Percentiles rank a stretch among this genome's conserved stretches.
phyloP scores from a whole-genome alignment of 2,113 vertebrate species.

The Burhinus oedicnemus region DNA sequence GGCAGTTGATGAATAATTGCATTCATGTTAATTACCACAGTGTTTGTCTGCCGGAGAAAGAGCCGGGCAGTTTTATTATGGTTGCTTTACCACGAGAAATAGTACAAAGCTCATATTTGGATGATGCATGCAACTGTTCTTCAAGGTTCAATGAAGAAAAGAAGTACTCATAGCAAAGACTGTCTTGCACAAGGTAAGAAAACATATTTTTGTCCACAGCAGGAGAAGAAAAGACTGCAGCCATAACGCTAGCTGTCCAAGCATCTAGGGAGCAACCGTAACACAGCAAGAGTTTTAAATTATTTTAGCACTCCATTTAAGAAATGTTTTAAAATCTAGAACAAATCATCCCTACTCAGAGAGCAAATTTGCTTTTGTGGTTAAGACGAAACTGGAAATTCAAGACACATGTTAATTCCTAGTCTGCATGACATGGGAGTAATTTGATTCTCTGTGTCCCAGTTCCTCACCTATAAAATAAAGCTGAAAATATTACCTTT shows the following conservation, averaged over 20 bases:
- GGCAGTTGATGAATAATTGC: background rate
- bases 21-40: background rate
- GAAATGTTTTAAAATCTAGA: background rate
- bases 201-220: background rate
- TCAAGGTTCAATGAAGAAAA: background rate
- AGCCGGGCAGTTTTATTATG: background rate
- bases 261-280: background rate
- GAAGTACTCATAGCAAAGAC: background rate
- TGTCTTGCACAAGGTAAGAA: background rate
- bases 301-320: background rate
- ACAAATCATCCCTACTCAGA: background rate
- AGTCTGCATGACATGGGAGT: conserved; percentile 5
- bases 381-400: conserved; percentile 29
- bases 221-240: background rate
- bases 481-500: conserved; percentile 1
- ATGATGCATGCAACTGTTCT: background rate
- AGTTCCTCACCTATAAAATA: conserved; percentile 8
- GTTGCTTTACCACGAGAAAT: background rate
- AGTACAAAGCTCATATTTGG: background rate
- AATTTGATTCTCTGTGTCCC: background rate
- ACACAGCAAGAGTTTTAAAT: background rate
- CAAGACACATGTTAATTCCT: conserved; percentile 32
- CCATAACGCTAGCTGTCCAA: background rate
- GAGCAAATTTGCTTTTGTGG: conserved; percentile 23
- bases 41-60: background rate